These are phyloP conservation scores for Acanthaster planci DNA, from an alignment of 35 echinoderm and acorn worm genomes.

Conservation along the genomic window DNA sequence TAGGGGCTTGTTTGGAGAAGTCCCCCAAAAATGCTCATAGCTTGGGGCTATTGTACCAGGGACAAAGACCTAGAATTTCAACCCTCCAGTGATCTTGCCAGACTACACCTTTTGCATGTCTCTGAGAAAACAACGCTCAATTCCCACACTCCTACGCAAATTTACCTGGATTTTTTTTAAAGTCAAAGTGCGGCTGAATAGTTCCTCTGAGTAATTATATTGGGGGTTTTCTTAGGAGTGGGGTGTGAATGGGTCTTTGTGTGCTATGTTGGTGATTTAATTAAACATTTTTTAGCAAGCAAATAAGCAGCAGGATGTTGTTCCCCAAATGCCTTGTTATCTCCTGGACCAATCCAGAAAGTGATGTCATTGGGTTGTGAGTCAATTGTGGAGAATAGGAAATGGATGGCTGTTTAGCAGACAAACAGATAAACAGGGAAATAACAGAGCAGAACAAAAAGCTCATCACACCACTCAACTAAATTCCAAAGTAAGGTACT, in stretches of 20 bases:
- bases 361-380: background rate
- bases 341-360: background rate
- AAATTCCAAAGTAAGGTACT: no score
- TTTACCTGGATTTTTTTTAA: background rate
- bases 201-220: background rate
- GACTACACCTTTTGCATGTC: background rate
- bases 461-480: no score
- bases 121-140: background rate
- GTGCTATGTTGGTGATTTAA: background rate
- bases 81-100: background rate
- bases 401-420: background rate
- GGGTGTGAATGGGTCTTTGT: background rate
- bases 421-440: background rate
- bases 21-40: no score
- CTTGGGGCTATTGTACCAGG: background rate
- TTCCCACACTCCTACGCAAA: background rate
- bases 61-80: background rate
- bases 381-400: background rate
- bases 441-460: no score
- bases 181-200: background rate
- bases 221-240: background rate
- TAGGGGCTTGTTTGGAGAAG: no score
- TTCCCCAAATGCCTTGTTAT: background rate
- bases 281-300: background rate
- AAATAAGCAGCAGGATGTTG: constrained; percentile 3